Base-by-base conservation (phyloP, 2,888 invertebrate species). In the Drosophila cyrtoloma region DNA sequence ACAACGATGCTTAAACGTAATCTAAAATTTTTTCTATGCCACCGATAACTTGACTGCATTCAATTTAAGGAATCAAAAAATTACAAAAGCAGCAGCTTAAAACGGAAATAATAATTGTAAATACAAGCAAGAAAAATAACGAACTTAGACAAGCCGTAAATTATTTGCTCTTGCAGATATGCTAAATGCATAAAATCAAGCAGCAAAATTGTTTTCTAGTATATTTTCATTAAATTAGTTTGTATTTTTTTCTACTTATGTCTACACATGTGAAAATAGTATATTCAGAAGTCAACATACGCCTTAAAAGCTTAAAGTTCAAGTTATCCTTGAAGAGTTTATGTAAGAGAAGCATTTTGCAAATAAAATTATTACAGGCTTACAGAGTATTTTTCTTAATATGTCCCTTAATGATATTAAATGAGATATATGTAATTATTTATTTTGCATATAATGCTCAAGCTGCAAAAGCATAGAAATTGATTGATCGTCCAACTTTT, bases 1-100 rank as follows among this genome's bases (percentile, higher is more conserved):
- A 42, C 67, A 59, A 68, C 47, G 53, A 69, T 65, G 68, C 62
- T 81, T 56, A 58, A 56, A 63, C 60, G 64, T 55, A 80, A 78
- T 67, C 67, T 61, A 35, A 51, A 62, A 37, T 58, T 69, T 61
- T 65, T 61, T 51, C 35, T 37, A 62, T 47, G 12, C 10, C 30
- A 52, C 7, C 35, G 50, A 51, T 52, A 51, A 52, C 1, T 44
- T 52, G 35, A 37, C 30, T 58, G 44, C 44, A 67, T 37, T 58
- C n/a, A 12, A 39, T 35, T 14, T 14, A 35, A 14, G 14, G 12
- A 12, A 39, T 9, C 0, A 5, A 10, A n/a, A n/a, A 42, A n/a
- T 5, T n/a, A 42, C 5, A 16, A 14, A 28, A 56, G 9, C 35
- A 56, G 16, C 30, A 55, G 3, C 42, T n/a, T 16, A 19, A 16